Percentiles rank a stretch among this genome's conserved stretches.
These are phyloP conservation scores for rabbit (Oryctolagus cuniculus) DNA, from an alignment of 2,113 vertebrate species.

Conservation along the genomic window mOryCun1.1 NC_091435.1:122943001-122943500, in stretches of 20 bases:
- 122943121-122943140: constrained; percentile 76
- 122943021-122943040: constrained; percentile 75
- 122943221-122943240: constrained; percentile 43
- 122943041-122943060: constrained; percentile 82
- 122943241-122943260: not conserved
- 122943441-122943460: not conserved
- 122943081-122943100: constrained; percentile 76
- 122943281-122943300: constrained; percentile 63
- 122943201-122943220: not conserved
- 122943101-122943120: constrained; percentile 57
- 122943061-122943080: constrained; percentile 74
- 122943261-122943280: constrained; percentile 18
- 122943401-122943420: not conserved
- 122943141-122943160: constrained; percentile 73
- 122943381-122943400: constrained; percentile 42
- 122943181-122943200: constrained; percentile 72
- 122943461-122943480: not conserved
- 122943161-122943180: constrained; percentile 67
- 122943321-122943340: constrained; percentile 67
- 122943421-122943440: not conserved
- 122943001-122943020: constrained; percentile 55
- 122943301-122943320: constrained; percentile 59
- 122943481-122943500: constrained; percentile 14
- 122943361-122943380: constrained; percentile 51
- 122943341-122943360: constrained; percentile 58